Evolutionary conservation across 1,140 invertebrate genomes (phyloP), one percentile per base, ranked within the genome.

Genomic region (Camponotus floridanus): DNA sequence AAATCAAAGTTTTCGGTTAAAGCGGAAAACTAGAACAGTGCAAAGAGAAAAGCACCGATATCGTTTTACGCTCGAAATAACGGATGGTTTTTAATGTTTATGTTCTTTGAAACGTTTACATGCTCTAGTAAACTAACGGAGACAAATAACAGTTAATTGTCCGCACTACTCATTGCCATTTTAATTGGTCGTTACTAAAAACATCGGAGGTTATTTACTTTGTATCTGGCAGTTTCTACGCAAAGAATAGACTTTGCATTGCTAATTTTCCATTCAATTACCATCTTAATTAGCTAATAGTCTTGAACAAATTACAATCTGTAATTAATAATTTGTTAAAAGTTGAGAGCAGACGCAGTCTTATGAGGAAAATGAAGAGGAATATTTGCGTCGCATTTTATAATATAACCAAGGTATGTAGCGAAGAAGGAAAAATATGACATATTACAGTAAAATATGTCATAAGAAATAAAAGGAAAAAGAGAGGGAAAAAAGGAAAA

Each of bases 131-230:
- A 62, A 21, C n/a, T 21, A 59, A 62, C 21, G 15, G 21, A 31
- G 26, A 51, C 15, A 51, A 51, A 51, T 51, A 51, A 33, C 61
- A 11, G 13, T 11, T 64, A 64, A 62, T 64, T 33, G 15, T 13
- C 15, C 13, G 61, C 5, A 48, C 31, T 15, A 31, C 61, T 62
- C 59, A 61, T 61, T 62, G 26, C 8, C 13, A 31, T 13, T 64
- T 64, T 64, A 64, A 64, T 64, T 64, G 31, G 31, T 64, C 31
- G 61, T 64, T 64, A 64, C 11, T 64, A 64, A 64, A 64, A 64
- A 64, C 31, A 64, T 15, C 61, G 26, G 9, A 33, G 13, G 15
- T 13, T 33, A 64, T 64, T 64, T 64, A 33, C 61, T 64, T 33
- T 15, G 61, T 33, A 31, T 64, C 26, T 33, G 26, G 6, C 15